phyloP scores from a whole-genome alignment of 2,113 vertebrate genomes.

The Apodemus sylvaticus region DNA sequence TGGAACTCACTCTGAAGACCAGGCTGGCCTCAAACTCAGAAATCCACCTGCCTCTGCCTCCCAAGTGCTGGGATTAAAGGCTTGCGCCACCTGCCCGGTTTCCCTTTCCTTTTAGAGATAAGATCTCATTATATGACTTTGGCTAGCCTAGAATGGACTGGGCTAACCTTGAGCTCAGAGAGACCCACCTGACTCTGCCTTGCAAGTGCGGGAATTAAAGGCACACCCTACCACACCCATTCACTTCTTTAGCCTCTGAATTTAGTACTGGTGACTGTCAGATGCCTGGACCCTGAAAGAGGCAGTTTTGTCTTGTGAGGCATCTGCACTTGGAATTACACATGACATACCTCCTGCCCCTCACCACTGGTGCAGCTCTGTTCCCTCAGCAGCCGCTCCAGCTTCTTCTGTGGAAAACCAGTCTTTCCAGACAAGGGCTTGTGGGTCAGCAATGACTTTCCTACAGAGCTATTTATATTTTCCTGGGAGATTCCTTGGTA shows the following conservation, averaged over 20 bases:
- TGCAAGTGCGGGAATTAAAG: neutral
- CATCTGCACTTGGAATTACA: neutral
- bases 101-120: neutral
- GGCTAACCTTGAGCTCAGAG: neutral
- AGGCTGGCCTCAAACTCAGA: too few relatives aligned
- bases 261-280: too few relatives aligned
- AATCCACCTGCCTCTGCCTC: too few relatives aligned
- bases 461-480: conserved; percentile 66
- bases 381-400: neutral
- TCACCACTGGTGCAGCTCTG: rapidly evolving
- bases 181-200: neutral
- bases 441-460: conserved; percentile 1
- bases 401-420: neutral
- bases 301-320: neutral
- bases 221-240: neutral
- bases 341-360: rapidly evolving
- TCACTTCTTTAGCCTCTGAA: neutral
- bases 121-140: neutral
- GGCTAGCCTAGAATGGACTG: neutral
- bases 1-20: too few relatives aligned
- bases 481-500: conserved; percentile 60
- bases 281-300: neutral
- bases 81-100: too few relatives aligned
- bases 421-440: conserved; percentile 40
- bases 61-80: too few relatives aligned